A percentile compares a stretch with the other conserved stretches of the same genome.
These are phyloP conservation scores for Pherbina coryleti DNA, from an alignment of 2,888 invertebrate species.

Conservation along the genomic window DNA sequence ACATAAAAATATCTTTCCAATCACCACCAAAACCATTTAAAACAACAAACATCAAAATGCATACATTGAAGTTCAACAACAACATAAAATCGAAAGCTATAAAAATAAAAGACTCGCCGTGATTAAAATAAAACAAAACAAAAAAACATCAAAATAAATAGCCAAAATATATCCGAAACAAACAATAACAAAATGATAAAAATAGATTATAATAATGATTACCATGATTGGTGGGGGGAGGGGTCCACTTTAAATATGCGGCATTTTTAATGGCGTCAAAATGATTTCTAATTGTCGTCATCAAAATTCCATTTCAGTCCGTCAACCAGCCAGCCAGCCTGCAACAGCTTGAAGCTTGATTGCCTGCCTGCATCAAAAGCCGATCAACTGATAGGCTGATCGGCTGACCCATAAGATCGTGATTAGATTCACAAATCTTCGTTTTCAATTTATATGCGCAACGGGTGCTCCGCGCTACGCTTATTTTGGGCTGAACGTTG, in stretches of 20 bases:
- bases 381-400: conserved; percentile 7
- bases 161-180: background rate
- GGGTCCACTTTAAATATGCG: background rate
- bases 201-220: background rate
- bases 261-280: conserved; percentile 44
- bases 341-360: background rate
- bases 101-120: conserved; percentile 17
- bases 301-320: conserved; percentile 39
- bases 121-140: background rate
- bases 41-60: conserved; percentile 6
- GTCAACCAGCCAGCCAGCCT: background rate
- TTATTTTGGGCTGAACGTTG: background rate
- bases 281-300: conserved; percentile 43
- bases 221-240: too few species aligned
- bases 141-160: background rate
- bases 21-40: too few species aligned
- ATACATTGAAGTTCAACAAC: conserved; percentile 9
- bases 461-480: conserved; percentile 4
- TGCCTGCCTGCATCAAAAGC: conserved; percentile 9
- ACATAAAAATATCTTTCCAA: conserved; percentile 18
- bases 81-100: conserved; percentile 24
- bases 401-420: conserved; percentile 8
- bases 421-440: conserved; percentile 24
- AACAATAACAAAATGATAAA: background rate
- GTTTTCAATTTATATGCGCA: conserved; percentile 23